These are phyloP conservation scores for Mesorhabditis spiculigera DNA, from an alignment of 2,888 invertebrate species.

Conservation along the genomic window DNA sequence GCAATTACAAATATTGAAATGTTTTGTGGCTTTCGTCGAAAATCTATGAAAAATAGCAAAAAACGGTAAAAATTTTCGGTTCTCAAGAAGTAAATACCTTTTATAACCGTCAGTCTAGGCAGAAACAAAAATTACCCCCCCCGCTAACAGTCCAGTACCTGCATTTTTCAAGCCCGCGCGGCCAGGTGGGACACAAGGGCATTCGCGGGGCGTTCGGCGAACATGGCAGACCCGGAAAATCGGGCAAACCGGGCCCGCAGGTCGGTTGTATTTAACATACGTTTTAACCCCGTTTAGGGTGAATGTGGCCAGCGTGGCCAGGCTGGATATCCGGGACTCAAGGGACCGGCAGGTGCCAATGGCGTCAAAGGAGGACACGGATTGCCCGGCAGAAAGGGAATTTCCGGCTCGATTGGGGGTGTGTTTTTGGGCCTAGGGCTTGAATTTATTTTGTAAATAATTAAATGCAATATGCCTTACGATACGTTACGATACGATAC, in stretches of 20 bases:
- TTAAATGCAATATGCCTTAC: too few species aligned
- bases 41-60: too few species aligned
- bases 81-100: too few species aligned
- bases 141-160: too few species aligned
- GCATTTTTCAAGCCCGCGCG: not conserved
- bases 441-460: not conserved
- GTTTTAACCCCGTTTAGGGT: not conserved
- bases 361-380: not conserved
- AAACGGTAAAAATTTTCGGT: too few species aligned
- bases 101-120: too few species aligned
- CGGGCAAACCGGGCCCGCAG: not conserved
- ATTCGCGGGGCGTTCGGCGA: slow-evolving; percentile 5
- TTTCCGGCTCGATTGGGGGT: slow-evolving; percentile 2
- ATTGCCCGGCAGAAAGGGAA: not conserved
- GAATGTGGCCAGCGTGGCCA: not conserved
- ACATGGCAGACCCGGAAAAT: slow-evolving; percentile 4
- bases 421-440: not conserved
- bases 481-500: too few species aligned
- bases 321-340: not conserved
- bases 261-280: not conserved
- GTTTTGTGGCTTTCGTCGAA: too few species aligned
- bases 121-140: too few species aligned
- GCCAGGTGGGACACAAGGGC: not conserved
- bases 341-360: not conserved
- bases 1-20: too few species aligned